Base-by-base conservation (phyloP, 2,113 vertebrate genomes). In the Numenius arquata region DNA sequence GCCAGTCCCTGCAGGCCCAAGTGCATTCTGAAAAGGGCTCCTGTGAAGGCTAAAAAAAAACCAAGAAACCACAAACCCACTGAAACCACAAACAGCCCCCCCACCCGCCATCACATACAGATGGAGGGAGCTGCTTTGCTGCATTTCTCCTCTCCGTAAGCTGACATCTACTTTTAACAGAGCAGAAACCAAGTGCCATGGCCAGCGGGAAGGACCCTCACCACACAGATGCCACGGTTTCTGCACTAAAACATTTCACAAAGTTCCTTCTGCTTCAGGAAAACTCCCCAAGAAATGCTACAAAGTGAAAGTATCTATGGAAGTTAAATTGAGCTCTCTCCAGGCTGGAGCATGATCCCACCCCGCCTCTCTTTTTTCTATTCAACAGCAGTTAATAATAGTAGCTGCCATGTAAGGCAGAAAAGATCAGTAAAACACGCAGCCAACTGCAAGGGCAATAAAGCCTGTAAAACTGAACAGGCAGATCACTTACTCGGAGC, bases 21-120 rank as follows among this genome's bases (percentile, higher is more conserved):
- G 95, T 98, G 98, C 85, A 99, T 95, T 90, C 99, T 98, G 96
- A 99, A 99, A 34, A 99, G 94, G 85, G 98, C 98, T 96, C 98
- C 99, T 21, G 99, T 99, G 92, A 99, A 97, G 91, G 98, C 99
- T 99, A 61, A 72, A 93, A 79, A 68, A 66, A 32, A 32, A 41
- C 8, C 27, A 27, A 40, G 20, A 58, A 68, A 62, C 5, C 87
- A 86, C 27, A 95, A 82, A 77, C 32, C 20, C 62, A 48, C 27
- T 95, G 84, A 88, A 89, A 91, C 38, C 47, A 79, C 9, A 21
- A 66, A 47, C 27, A 78, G 71, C 67, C 11, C n/a, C 23, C 25
- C 17, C 34, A 26, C 14, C 43, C 40, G 32, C 72, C 43, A 65
- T 13, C 40, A 16, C 32, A 12, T 1, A 61, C 27, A 8, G 5